Conservation (phyloP, 2,888 invertebrate species). For the Phengaris arion region DNA sequence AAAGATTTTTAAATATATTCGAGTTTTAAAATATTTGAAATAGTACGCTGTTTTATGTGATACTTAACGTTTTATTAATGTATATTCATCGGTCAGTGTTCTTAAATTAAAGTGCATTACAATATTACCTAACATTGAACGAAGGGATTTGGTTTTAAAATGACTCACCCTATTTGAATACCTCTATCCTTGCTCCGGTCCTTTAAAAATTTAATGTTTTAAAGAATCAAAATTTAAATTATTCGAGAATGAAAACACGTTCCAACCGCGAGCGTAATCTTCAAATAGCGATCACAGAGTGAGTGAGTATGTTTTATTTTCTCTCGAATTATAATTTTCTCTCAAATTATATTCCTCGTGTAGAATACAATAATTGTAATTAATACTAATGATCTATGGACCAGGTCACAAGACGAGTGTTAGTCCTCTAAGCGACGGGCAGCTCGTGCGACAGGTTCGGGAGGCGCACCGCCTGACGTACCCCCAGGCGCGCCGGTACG, state of each 20-base stretch:
- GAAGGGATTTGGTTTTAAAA: neutral
- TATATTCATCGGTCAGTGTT: slow-evolving; percentile 35
- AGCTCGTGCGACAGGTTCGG: slow-evolving; percentile 62
- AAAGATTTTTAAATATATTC: slow-evolving; percentile 29
- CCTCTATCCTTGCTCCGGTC: slow-evolving; percentile 8
- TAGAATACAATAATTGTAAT: neutral
- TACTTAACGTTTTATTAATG: slow-evolving; percentile 35
- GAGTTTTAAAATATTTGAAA: neutral
- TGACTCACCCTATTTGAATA: slow-evolving; percentile 1
- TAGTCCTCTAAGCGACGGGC: slow-evolving; percentile 64
- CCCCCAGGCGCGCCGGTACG: slow-evolving; percentile 51
- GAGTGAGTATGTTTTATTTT: slow-evolving; percentile 39
- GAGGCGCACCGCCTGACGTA: slow-evolving; percentile 60
- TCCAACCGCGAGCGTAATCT: neutral
- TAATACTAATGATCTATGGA: slow-evolving; percentile 15
- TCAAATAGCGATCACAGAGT: neutral
- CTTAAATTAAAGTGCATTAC: slow-evolving; percentile 24
- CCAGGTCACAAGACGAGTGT: slow-evolving; percentile 68
- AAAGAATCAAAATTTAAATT: slow-evolving; percentile 20
- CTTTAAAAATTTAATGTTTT: neutral
- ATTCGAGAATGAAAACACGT: neutral
- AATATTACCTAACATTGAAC: slow-evolving; percentile 11
- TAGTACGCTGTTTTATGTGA: slow-evolving; percentile 23
- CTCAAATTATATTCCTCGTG: neutral
- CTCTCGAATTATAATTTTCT: neutral